A percentile compares a stretch with the other conserved stretches of the same genome.
These are phyloP conservation scores for Smithornis capensis DNA, from an alignment of 2,113 vertebrate species.

Conservation along the genomic window DNA sequence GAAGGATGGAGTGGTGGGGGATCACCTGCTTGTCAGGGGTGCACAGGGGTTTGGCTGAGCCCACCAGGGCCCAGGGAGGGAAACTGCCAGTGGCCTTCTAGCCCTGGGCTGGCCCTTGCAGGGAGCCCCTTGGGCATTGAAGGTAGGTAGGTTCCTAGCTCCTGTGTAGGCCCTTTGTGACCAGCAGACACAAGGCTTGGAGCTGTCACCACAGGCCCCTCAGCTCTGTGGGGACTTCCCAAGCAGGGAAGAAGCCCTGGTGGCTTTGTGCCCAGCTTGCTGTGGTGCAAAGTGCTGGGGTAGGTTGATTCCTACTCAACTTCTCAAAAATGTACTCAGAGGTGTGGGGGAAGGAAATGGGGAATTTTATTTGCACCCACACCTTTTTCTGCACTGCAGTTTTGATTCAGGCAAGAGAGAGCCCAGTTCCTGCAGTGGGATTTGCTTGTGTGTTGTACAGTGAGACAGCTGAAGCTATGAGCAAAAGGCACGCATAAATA, in stretches of 20 bases:
- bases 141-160: neutral
- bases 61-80: neutral
- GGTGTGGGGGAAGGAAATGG: neutral
- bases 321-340: neutral
- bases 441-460: constrained; percentile 12
- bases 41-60: neutral
- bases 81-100: neutral
- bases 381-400: constrained; percentile 13
- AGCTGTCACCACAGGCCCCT: neutral
- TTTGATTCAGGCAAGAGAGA: neutral
- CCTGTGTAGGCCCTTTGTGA: neutral
- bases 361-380: neutral
- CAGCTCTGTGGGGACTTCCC: neutral
- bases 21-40: too few species aligned
- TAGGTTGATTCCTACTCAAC: neutral
- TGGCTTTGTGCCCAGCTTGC: neutral
- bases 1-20: fast-evolving
- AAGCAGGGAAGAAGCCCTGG: neutral
- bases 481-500: constrained; percentile 64
- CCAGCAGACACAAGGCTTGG: neutral
- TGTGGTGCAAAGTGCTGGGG: neutral
- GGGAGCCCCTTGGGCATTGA: fast-evolving
- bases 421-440: constrained; percentile 1
- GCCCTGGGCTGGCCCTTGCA: neutral
- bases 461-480: constrained; percentile 42